Evolutionary conservation across 1,140 invertebrate genomes (phyloP).

Genomic region (Diabrotica undecimpunctata): DNA sequence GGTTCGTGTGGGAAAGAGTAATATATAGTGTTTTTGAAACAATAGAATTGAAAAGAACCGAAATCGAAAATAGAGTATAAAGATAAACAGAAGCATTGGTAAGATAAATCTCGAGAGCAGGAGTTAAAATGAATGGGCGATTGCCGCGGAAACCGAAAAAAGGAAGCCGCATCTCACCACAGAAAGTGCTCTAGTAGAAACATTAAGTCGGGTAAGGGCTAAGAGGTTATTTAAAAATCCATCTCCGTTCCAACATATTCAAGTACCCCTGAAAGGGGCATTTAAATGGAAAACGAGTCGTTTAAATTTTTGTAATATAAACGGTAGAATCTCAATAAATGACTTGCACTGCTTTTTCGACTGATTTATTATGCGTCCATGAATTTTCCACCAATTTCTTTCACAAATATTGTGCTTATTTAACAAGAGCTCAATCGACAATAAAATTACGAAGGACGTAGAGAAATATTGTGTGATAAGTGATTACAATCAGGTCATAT

Average conservation of each 20-base stretch:
- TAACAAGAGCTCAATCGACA: no score
- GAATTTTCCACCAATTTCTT: slow-evolving; percentile 19
- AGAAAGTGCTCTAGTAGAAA: slow-evolving; percentile 25
- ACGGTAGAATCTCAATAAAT: slow-evolving; percentile 31
- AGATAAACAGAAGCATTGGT: background rate
- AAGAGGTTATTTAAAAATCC: slow-evolving; percentile 35
- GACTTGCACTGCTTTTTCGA: slow-evolving; percentile 25
- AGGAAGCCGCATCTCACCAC: slow-evolving; percentile 12
- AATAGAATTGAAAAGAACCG: background rate
- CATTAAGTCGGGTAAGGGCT: slow-evolving; percentile 26
- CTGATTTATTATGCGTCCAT: slow-evolving; percentile 28
- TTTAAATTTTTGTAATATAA: slow-evolving; percentile 35
- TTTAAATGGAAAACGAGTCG: slow-evolving; percentile 33
- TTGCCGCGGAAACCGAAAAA: slow-evolving; percentile 1
- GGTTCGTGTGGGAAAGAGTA: background rate
- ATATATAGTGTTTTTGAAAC: slow-evolving; percentile 4
- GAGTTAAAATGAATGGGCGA: background rate
- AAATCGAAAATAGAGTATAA: background rate
- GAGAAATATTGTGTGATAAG: no score
- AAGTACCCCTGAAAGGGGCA: slow-evolving; percentile 29
- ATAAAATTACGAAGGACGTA: no score
- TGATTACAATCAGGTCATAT: no score
- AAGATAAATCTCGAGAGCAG: background rate
- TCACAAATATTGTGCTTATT: slow-evolving; percentile 12
- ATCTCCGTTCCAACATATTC: slow-evolving; percentile 32